Base-by-base conservation (phyloP, 1,140 invertebrate genomes). In the Saccostrea cuccullata region DNA sequence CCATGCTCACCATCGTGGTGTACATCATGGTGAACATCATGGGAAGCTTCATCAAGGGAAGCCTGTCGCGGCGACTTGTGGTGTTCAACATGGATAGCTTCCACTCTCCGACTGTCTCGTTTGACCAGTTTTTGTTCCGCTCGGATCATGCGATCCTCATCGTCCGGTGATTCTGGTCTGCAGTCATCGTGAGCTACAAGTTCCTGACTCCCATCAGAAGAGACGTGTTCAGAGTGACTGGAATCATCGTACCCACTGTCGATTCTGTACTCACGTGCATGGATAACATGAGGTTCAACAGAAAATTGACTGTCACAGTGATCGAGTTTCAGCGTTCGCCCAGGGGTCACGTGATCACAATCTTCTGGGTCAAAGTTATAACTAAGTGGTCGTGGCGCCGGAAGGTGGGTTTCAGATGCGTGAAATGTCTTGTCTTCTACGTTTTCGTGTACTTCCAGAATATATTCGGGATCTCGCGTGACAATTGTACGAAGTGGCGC, bases 351-450 rank as follows among this genome's bases (percentile, higher is more conserved):
- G 12, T 55, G 23, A 60, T 85, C 56, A 40, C n/a, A 4, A 9
- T 12, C 30, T 12, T 60, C 84, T 3, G 55, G n/a, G 55, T 85
- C 84, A 13, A 12, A 36, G 8, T 85, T 58, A 20, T 60, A 64
- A 36, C 47, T 64, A 13, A 85, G 56, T 13, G 20, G 55, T 36
- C 84, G 47, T 17, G 84, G 56, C 9, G 84, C 55, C 23, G 84
- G 84, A 85, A 85, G 55, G 11, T 85, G 84, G 9, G 84, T 85
- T 64, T 85, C 84, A 56, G 84, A 60, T 23, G 84, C 84, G 55
- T 60, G 36, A 85, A 85, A 85, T 11, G 58, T 85, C 15, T 64
- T 64, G 17, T 85, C 84, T n/a, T 85, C 84, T 30, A 40, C 23
- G 26, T 58, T 55, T 40, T 85, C 84, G 5, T 55, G 20, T n/a